Evolutionary conservation across 2,888 invertebrate species (phyloP).

Genomic region (Drosophila flavopinicola): DNA sequence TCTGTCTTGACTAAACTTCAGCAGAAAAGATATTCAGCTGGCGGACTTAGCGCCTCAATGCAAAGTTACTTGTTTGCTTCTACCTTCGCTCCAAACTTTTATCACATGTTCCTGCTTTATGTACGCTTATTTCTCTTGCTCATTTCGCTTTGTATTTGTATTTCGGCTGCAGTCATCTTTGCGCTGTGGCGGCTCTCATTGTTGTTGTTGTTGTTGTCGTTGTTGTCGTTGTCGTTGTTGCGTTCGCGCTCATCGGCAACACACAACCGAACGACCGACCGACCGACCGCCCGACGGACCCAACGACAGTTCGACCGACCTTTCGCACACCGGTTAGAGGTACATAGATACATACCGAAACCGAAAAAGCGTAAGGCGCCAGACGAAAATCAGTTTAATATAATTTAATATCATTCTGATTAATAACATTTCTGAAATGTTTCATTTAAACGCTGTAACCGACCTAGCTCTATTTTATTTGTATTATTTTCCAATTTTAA

Average conservation of each 20-base stretch:
- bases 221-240: conserved; percentile 33
- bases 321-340: conserved; percentile 39
- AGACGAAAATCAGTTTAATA: conserved; percentile 20
- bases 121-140: conserved; percentile 37
- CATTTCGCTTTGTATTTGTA: conserved; percentile 30
- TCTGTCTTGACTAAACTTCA: too few species aligned
- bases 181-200: conserved; percentile 24
- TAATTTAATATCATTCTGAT: too few species aligned
- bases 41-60: neutral
- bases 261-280: conserved; percentile 19
- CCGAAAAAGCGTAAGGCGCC: conserved; percentile 26
- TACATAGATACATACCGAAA: conserved; percentile 63
- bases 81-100: conserved; percentile 17
- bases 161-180: conserved; percentile 47
- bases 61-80: conserved; percentile 1
- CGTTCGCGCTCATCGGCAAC: conserved; percentile 21
- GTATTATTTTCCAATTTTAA: too few species aligned
- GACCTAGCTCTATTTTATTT: neutral
- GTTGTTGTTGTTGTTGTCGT: conserved; percentile 23
- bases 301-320: too few species aligned
- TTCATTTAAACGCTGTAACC: neutral
- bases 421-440: neutral
- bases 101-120: conserved; percentile 26
- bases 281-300: conserved; percentile 8
- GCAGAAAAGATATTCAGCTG: too few species aligned